Conservation (phyloP, 1,140 invertebrate genomes). For the Heliothis subflexa region DNA sequence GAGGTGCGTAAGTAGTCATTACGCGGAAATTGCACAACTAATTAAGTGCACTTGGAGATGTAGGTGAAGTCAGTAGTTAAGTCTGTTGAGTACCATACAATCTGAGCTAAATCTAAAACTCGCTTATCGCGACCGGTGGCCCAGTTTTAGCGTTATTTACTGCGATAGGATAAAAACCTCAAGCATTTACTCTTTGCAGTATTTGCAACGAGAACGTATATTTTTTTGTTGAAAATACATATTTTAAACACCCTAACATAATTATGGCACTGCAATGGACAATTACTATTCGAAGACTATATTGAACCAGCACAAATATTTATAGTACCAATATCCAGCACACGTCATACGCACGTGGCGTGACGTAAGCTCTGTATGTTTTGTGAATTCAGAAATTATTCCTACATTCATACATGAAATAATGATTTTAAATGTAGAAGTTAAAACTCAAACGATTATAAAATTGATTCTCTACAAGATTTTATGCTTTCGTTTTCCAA, state of each 20-base stretch:
- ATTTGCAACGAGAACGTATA: too few species aligned
- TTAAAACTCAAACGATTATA: background rate
- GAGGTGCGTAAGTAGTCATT: background rate
- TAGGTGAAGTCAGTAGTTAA: constrained; percentile 14
- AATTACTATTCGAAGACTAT: background rate
- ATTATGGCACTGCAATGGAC: background rate
- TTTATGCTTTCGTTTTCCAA: background rate
- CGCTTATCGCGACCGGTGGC: constrained; percentile 21
- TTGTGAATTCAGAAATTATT: constrained; percentile 17
- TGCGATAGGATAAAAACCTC: background rate
- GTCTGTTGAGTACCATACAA: constrained; percentile 13
- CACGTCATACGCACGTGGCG: constrained; percentile 26
- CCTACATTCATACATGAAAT: background rate
- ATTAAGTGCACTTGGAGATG: constrained; percentile 19
- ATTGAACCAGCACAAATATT: constrained; percentile 23
- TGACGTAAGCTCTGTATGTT: constrained; percentile 30
- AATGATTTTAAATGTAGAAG: background rate
- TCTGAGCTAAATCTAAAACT: constrained; percentile 35
- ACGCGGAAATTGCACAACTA: constrained; percentile 23
- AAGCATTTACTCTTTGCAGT: background rate
- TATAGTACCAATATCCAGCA: constrained; percentile 1
- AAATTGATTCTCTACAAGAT: background rate
- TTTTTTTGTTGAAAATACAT: too few species aligned
- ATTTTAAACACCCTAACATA: background rate
- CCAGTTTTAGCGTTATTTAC: constrained; percentile 6